Percentiles rank a stretch among this genome's conserved stretches.
Evolutionary conservation across 2,113 vertebrate genomes (phyloP).

Genomic region (Solea solea): DNA sequence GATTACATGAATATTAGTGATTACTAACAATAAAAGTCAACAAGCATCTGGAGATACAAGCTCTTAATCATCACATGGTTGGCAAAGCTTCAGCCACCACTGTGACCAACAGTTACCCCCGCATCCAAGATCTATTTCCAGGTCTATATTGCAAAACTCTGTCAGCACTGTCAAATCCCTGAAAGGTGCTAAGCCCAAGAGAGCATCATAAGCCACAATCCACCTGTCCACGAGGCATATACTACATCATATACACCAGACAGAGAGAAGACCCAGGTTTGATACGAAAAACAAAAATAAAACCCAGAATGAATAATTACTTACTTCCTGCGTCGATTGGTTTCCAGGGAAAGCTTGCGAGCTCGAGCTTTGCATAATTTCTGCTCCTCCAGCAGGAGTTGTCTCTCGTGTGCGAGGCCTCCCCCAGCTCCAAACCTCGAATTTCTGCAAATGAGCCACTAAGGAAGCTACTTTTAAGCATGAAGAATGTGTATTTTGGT

Average conservation of each 20-base stretch:
- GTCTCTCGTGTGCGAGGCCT: conserved; percentile 83
- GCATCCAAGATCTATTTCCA: conserved; percentile 56
- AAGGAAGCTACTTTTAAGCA: conserved; percentile 69
- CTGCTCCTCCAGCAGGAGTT: conserved; percentile 85
- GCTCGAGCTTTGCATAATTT: conserved; percentile 81
- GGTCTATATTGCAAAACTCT: conserved; percentile 49
- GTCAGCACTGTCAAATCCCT: conserved; percentile 16
- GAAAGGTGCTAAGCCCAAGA: conserved; percentile 17
- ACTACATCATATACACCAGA: too few relatives aligned
- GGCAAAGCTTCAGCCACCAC: conserved; percentile 5
- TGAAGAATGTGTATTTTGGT: background rate
- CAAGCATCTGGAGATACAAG: too few relatives aligned
- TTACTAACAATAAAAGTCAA: too few relatives aligned
- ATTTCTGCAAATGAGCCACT: conserved; percentile 74
- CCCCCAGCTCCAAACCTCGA: conserved; percentile 67
- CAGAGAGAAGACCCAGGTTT: too few relatives aligned
- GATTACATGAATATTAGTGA: too few relatives aligned
- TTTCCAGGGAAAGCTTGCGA: conserved; percentile 85
- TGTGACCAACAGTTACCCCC: conserved; percentile 16
- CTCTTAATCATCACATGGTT: too few relatives aligned
- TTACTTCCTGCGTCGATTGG: conserved; percentile 90
- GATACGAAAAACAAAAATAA: too few relatives aligned
- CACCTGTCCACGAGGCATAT: background rate
- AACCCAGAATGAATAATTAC: conserved; percentile 24
- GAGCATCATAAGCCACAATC: conserved; percentile 24